Conservation (phyloP, 1,140 invertebrate genomes). For the Zaprionus ghesquierei region DNA sequence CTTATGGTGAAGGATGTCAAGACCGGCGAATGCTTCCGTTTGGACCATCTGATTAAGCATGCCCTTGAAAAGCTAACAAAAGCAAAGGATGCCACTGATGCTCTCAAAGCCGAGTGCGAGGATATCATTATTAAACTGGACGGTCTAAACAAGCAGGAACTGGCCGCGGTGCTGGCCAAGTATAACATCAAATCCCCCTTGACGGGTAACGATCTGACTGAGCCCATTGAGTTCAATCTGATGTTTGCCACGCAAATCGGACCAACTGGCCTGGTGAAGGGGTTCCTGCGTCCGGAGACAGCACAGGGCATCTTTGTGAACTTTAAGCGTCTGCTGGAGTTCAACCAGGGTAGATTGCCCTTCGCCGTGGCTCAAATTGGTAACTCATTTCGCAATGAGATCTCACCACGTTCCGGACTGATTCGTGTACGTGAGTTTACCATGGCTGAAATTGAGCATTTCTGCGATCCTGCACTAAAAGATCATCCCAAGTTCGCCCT, state of each 20-base stretch:
- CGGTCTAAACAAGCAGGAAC: slow-evolving; percentile 94
- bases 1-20: slow-evolving; percentile 99
- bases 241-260: slow-evolving; percentile 99
- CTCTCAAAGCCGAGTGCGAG: slow-evolving; percentile 89
- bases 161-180: slow-evolving; percentile 91
- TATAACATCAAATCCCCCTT: slow-evolving; percentile 97
- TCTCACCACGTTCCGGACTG: slow-evolving; percentile 98
- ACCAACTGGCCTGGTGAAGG: slow-evolving; percentile 96
- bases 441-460: slow-evolving; percentile 99
- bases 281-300: slow-evolving; percentile 97
- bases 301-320: slow-evolving; percentile 99
- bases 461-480: slow-evolving; percentile 96
- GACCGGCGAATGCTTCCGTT: slow-evolving; percentile 97
- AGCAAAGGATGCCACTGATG: slow-evolving; percentile 91
- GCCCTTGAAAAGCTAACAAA: slow-evolving; percentile 94
- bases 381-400: slow-evolving; percentile 99
- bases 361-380: slow-evolving; percentile 99
- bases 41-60: slow-evolving; percentile 99
- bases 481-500: slow-evolving; percentile 94
- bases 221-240: slow-evolving; percentile 98
- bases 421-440: slow-evolving; percentile 99
- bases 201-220: slow-evolving; percentile 96
- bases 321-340: slow-evolving; percentile 95
- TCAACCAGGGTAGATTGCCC: slow-evolving; percentile 97
- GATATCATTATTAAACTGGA: slow-evolving; percentile 93